Evolutionary conservation across 2,888 invertebrate species (phyloP).

Genomic region (Yponomeuta cagnagella): DNA sequence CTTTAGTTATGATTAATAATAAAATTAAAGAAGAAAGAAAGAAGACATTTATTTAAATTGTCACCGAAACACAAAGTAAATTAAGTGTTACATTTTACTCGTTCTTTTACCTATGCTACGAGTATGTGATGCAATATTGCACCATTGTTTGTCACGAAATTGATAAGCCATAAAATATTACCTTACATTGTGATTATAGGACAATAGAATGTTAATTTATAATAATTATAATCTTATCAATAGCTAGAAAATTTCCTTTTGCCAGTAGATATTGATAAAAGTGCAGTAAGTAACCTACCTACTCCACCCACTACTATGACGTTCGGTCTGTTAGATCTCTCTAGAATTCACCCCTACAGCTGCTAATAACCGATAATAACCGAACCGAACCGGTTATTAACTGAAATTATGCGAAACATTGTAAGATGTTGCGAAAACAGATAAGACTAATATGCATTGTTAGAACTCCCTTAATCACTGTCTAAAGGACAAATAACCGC

Average conservation of each 20-base stretch:
- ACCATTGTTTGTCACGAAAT: neutral
- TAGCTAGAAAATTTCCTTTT: neutral
- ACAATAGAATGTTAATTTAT: neutral
- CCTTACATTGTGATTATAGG: neutral
- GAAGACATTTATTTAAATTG: no score
- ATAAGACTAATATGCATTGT: neutral
- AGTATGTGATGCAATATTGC: neutral
- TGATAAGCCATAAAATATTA: neutral
- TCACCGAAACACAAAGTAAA: no score
- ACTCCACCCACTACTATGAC: neutral
- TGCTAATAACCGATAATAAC: no score
- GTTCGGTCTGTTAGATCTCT: no score
- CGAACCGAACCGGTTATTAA: no score
- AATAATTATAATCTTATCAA: neutral
- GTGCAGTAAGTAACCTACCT: neutral
- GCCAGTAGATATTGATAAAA: neutral
- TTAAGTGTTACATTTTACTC: no score
- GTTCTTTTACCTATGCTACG: neutral
- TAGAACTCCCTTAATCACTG: neutral
- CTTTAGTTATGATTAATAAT: no score
- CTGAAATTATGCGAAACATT: no score
- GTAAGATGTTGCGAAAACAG: neutral
- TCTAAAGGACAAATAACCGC: constrained; percentile 1
- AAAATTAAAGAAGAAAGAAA: no score
- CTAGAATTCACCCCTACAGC: no score